phyloP scores from a whole-genome alignment of 2,113 vertebrate species.

The Deroptyus accipitrinus region DNA sequence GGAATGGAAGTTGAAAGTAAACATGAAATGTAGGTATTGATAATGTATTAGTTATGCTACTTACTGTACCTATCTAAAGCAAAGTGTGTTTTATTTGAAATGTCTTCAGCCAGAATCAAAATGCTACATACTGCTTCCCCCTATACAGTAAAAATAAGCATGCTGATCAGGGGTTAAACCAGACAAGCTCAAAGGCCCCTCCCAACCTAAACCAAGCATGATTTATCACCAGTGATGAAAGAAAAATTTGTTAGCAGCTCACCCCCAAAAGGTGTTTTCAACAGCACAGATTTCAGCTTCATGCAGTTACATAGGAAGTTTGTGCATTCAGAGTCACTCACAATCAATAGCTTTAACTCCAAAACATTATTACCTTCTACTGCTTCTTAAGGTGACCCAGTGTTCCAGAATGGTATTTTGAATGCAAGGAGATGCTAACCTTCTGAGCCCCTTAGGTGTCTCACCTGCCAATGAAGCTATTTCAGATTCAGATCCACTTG shows the following conservation, averaged over 20 bases:
- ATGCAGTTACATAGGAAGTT: not conserved
- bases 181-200: not conserved
- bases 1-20: not conserved
- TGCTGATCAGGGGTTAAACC: not conserved
- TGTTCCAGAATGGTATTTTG: not conserved
- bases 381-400: not conserved
- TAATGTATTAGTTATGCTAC: not conserved
- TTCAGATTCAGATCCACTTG: not conserved
- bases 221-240: not conserved
- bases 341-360: not conserved
- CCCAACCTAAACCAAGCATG: not conserved
- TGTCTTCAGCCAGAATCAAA: not conserved
- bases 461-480: not conserved
- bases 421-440: not conserved
- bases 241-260: not conserved
- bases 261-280: not conserved
- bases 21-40: not conserved
- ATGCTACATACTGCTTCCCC: not conserved
- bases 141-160: not conserved
- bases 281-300: not conserved
- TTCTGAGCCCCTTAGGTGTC: not conserved
- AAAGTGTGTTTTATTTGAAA: not conserved
- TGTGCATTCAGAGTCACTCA: not conserved
- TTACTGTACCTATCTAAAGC: not conserved
- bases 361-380: not conserved